Conservation (phyloP, 1,140 invertebrate genomes). For the Camponotus pennsylvanicus region DNA sequence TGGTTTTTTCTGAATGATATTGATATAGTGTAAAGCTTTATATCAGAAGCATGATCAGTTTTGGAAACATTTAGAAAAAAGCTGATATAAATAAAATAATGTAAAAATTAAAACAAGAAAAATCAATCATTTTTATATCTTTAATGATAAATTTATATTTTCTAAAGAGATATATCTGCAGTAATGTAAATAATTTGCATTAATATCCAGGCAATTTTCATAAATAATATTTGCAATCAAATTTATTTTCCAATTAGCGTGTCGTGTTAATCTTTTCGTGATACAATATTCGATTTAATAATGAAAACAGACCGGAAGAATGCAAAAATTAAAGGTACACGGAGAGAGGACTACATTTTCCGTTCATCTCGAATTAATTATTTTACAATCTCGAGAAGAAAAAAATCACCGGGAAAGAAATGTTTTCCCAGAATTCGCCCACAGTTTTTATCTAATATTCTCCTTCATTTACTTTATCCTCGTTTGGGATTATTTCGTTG, state of each 20-base stretch:
- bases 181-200: not conserved
- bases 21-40: not conserved
- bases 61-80: too few relatives aligned
- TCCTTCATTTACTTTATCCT: slow-evolving; percentile 9
- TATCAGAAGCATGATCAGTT: not conserved
- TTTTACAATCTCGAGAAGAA: not conserved
- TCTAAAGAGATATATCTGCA: not conserved
- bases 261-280: not conserved
- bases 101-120: not conserved
- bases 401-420: not conserved
- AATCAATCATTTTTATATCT: not conserved
- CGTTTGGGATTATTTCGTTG: slow-evolving; percentile 1
- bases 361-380: slow-evolving; percentile 25
- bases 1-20: too few relatives aligned
- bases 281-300: not conserved
- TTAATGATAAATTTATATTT: not conserved
- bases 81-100: not conserved
- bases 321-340: not conserved
- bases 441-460: slow-evolving; percentile 16
- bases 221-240: not conserved
- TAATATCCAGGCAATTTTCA: not conserved
- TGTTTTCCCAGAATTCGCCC: not conserved
- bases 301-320: not conserved
- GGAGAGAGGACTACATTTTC: too few relatives aligned
- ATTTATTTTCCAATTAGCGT: not conserved